These are phyloP conservation scores for Myotis brandtii DNA, from an alignment of 2,113 vertebrate species.

Conservation along the genomic window DNA sequence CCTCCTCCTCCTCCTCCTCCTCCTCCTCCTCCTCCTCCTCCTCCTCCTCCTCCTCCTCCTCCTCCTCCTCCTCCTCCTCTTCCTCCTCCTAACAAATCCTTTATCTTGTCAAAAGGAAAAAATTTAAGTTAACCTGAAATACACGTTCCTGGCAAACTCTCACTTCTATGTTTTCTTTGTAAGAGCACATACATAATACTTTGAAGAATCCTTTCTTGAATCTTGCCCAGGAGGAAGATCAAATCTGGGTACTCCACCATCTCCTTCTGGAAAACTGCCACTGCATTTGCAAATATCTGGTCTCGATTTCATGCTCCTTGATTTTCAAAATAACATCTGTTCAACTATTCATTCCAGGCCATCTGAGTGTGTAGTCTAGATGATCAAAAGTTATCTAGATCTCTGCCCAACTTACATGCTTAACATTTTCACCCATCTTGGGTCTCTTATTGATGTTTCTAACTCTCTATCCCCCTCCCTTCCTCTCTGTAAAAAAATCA, in stretches of 20 bases:
- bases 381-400: not conserved
- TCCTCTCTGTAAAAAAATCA: too few species aligned
- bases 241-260: not conserved
- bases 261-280: not conserved
- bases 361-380: not conserved
- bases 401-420: not conserved
- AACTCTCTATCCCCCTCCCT: too few species aligned
- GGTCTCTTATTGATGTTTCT: too few species aligned
- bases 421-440: not conserved
- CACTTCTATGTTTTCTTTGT: not conserved
- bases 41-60: too few species aligned
- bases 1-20: too few species aligned
- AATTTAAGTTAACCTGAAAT: slow-evolving; percentile 40
- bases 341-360: not conserved
- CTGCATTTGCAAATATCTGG: not conserved
- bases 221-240: not conserved
- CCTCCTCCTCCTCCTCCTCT: too few species aligned
- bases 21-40: too few species aligned
- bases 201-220: not conserved
- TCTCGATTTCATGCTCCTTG: slow-evolving; percentile 31
- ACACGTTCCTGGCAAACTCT: not conserved
- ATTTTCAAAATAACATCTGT: slow-evolving; percentile 35
- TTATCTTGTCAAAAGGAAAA: not conserved
- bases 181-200: not conserved
- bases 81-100: not conserved